These are phyloP conservation scores for Drosophila pallidifrons DNA, from an alignment of 1,140 invertebrate genomes.

Conservation along the genomic window DNA sequence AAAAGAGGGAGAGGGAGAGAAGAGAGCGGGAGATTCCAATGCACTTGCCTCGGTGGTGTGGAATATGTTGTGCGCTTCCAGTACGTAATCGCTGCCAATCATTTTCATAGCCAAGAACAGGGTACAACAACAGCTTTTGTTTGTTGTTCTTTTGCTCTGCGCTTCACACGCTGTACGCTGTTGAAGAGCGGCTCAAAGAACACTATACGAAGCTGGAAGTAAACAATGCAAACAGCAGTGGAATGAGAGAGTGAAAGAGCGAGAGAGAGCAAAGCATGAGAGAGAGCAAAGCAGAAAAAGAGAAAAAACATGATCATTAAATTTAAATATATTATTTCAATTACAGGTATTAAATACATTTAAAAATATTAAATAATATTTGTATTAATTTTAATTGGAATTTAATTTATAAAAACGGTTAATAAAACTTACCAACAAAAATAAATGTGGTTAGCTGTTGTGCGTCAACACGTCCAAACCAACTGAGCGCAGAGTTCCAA, in stretches of 20 bases:
- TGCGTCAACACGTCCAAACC: constrained; percentile 67
- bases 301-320: neutral
- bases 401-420: neutral
- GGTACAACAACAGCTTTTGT: constrained; percentile 49
- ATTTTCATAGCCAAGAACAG: constrained; percentile 86
- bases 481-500: constrained; percentile 68
- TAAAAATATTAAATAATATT: neutral
- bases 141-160: constrained; percentile 53
- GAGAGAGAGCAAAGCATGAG: constrained; percentile 6
- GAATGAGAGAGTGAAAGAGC: constrained; percentile 29
- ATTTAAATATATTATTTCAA: neutral
- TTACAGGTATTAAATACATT: neutral
- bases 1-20: neutral
- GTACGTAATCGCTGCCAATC: constrained; percentile 92
- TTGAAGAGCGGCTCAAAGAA: constrained; percentile 56
- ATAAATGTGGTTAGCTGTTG: neutral
- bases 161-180: constrained; percentile 52
- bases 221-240: constrained; percentile 29
- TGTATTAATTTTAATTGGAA: neutral
- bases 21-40: constrained; percentile 27
- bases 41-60: constrained; percentile 93
- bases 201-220: constrained; percentile 17
- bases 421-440: constrained; percentile 16
- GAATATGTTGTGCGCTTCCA: constrained; percentile 95
- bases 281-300: neutral